These are phyloP conservation scores for Proteles cristata DNA, from an alignment of 2,113 vertebrate species.

Conservation along the genomic window DNA sequence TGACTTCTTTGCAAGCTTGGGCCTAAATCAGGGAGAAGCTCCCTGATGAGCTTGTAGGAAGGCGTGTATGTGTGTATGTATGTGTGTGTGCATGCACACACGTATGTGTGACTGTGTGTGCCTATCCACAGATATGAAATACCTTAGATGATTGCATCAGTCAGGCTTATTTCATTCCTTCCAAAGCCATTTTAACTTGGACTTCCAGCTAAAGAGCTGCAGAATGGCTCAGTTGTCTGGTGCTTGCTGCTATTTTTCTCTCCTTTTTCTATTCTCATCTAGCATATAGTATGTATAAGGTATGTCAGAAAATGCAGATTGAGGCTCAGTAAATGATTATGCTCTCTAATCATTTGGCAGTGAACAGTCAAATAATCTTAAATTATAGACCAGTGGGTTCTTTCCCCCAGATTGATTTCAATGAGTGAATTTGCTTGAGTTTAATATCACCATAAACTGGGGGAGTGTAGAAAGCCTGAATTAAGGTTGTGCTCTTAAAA, in stretches of 20 bases:
- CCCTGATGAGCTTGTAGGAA: constrained; percentile 79
- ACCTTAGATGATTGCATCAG: constrained; percentile 49
- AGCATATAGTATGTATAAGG: constrained; percentile 5
- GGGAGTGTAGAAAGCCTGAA: constrained; percentile 57
- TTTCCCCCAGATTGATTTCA: constrained; percentile 76
- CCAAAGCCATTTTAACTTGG: constrained; percentile 66
- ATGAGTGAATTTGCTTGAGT: constrained; percentile 70
- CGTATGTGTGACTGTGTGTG: not conserved
- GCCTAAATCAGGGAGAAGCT: constrained; percentile 84
- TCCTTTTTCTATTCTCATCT: not conserved
- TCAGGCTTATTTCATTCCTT: constrained; percentile 52
- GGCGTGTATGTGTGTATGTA: constrained; percentile 31
- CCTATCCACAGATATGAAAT: not conserved
- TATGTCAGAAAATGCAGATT: constrained; percentile 71
- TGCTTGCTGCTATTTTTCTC: constrained; percentile 40
- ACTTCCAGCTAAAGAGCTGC: constrained; percentile 39
- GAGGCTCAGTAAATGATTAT: constrained; percentile 70
- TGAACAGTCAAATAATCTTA: constrained; percentile 83
- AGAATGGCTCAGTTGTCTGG: constrained; percentile 19
- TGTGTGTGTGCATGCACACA: not conserved
- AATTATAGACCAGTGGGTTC: constrained; percentile 81
- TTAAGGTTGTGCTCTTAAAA: constrained; percentile 78
- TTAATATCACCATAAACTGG: constrained; percentile 76
- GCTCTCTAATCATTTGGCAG: constrained; percentile 79
- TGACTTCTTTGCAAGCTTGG: constrained; percentile 72